Conservation (phyloP, 2,113 vertebrate species). For the Urocitellus parryii region DNA sequence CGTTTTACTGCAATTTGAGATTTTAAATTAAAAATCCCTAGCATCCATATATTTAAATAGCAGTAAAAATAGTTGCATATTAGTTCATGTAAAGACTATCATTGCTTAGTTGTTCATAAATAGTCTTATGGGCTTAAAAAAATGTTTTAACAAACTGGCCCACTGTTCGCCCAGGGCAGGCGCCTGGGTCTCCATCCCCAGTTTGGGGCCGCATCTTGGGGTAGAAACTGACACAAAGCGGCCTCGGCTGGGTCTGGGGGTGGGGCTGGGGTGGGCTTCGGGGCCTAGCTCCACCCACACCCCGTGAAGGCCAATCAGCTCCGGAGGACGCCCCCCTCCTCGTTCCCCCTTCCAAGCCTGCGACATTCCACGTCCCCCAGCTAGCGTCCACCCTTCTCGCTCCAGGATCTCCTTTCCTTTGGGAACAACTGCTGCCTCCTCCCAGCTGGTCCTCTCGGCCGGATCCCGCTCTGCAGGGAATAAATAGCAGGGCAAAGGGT, state of each 20-base stretch:
- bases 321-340: neutral
- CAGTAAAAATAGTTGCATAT: neutral
- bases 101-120: neutral
- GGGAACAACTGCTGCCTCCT: neutral
- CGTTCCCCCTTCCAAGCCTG: neutral
- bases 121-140: neutral
- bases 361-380: neutral
- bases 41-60: neutral
- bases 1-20: neutral
- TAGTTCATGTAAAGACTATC: neutral
- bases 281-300: conserved; percentile 42
- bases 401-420: neutral
- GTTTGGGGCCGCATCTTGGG: accelerated
- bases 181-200: neutral
- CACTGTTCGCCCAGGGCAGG: neutral
- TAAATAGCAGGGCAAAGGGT: conserved; percentile 21
- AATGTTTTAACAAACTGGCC: too few species aligned
- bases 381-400: neutral
- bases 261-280: neutral
- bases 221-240: conserved; percentile 41
- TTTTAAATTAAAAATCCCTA: neutral
- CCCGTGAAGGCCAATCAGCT: conserved; percentile 26
- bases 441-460: neutral
- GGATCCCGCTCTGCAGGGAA: neutral
- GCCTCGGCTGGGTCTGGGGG: neutral